These are phyloP conservation scores for Byasa hedistus DNA, from an alignment of 2,888 invertebrate genomes.

Conservation along the genomic window DNA sequence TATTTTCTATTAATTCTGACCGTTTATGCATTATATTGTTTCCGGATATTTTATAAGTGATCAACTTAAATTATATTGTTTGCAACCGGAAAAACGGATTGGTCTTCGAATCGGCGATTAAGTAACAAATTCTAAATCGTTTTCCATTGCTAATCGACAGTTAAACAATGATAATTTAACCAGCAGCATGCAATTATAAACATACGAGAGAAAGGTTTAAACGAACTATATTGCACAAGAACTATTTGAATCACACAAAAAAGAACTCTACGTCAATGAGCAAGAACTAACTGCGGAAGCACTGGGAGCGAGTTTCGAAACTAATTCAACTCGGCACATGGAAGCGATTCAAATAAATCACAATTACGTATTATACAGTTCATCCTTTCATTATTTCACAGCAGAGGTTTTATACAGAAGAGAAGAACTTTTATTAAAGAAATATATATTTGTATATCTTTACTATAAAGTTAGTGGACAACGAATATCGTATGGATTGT, in stretches of 20 bases:
- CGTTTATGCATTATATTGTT: no score
- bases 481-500: no score
- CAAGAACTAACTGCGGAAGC: slow-evolving; percentile 19
- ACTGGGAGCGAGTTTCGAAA: slow-evolving; percentile 30
- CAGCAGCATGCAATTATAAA: no score
- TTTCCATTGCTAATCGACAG: no score
- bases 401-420: not conserved
- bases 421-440: not conserved
- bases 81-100: no score
- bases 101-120: no score
- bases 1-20: no score
- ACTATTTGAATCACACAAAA: slow-evolving; percentile 10
- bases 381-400: slow-evolving; percentile 4
- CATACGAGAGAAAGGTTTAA: no score
- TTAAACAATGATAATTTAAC: no score
- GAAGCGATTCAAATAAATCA: slow-evolving; percentile 27
- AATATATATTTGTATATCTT: not conserved
- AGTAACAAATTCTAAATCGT: no score
- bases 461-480: not conserved
- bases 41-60: no score
- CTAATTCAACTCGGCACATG: slow-evolving; percentile 31
- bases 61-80: no score
- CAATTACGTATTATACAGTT: slow-evolving; percentile 16
- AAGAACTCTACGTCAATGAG: slow-evolving; percentile 17
- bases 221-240: not conserved